Conservation (phyloP, 2,113 vertebrate genomes). For the Chlorodrepanis virens region DNA sequence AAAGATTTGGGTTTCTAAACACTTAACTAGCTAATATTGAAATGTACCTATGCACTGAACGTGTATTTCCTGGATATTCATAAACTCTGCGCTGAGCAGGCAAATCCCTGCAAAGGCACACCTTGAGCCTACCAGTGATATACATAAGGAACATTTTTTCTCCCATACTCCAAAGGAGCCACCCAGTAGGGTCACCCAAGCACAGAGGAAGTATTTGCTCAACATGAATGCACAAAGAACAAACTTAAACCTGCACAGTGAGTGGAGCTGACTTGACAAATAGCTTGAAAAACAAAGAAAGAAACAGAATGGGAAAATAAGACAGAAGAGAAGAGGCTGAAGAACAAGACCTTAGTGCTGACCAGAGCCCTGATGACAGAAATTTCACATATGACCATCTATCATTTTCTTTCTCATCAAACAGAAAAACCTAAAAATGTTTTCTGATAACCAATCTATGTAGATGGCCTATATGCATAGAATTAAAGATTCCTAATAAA, state of each 20-base stretch:
- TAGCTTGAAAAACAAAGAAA: not conserved
- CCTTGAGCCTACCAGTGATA: not conserved
- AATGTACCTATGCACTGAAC: fast-evolving
- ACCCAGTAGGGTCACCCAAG: not conserved
- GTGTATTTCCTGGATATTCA: not conserved
- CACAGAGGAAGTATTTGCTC: not conserved
- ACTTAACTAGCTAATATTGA: not conserved
- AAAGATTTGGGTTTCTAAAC: not conserved
- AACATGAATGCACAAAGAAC: not conserved
- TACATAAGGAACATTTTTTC: not conserved
- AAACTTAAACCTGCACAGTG: not conserved
- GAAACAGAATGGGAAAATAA: not conserved
- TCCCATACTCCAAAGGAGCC: not conserved
- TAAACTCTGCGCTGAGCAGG: not conserved
- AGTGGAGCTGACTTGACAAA: not conserved
- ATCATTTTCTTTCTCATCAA: not conserved
- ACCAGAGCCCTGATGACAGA: not conserved
- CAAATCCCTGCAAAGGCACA: not conserved
- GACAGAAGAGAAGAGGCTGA: not conserved
- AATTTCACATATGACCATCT: not conserved
- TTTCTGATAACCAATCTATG: not conserved
- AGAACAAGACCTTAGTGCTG: not conserved
- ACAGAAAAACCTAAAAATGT: not conserved
- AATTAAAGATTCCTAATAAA: not conserved
- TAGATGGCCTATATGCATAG: not conserved